These are phyloP conservation scores for Picathartes gymnocephalus DNA, from an alignment of 2,113 vertebrate genomes.

Conservation along the genomic window DNA sequence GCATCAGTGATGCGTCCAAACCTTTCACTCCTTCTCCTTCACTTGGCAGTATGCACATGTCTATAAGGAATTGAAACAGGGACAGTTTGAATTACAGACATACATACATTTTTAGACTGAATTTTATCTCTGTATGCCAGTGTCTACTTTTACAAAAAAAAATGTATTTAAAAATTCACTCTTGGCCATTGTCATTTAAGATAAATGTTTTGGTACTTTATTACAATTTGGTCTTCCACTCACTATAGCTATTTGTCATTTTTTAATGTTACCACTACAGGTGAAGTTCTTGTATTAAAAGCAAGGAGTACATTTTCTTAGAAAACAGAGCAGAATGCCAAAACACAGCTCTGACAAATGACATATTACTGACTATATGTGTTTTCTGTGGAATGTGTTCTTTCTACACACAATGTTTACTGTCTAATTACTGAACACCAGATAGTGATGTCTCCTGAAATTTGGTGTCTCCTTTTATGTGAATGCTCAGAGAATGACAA, in stretches of 20 bases:
- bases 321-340: background rate
- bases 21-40: background rate
- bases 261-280: background rate
- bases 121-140: background rate
- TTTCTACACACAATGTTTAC: background rate
- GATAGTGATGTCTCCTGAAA: background rate
- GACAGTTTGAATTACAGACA: background rate
- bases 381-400: background rate
- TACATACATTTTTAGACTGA: background rate
- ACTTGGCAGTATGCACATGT: background rate
- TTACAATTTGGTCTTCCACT: background rate
- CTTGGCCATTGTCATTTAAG: background rate
- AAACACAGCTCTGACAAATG: background rate
- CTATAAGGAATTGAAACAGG: background rate
- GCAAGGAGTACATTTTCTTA: background rate
- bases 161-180: background rate
- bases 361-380: background rate
- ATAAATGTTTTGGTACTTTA: background rate
- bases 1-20: background rate
- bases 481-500: background rate
- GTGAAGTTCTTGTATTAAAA: background rate
- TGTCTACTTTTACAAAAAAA: background rate
- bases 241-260: background rate
- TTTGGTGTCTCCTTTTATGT: background rate
- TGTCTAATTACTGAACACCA: background rate